Evolutionary conservation across 2,113 vertebrate species (phyloP).

Genomic region (Mormyrus iriodes): DNA sequence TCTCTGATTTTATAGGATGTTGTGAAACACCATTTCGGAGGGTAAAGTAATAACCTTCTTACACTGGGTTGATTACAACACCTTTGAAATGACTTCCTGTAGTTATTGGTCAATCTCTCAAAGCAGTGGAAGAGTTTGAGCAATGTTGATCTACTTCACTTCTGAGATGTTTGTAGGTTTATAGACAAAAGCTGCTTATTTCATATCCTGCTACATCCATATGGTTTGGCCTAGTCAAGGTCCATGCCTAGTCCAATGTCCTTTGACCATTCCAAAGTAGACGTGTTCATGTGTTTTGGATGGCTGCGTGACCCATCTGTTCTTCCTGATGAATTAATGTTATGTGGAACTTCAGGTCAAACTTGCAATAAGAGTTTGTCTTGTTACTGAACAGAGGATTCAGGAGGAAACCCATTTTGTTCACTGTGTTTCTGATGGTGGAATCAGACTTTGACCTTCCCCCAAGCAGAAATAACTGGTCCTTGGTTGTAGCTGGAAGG

Average conservation of each 20-base stretch:
- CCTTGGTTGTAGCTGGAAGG: neutral
- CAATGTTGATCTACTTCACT: neutral
- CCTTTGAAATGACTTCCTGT: neutral
- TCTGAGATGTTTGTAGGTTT: neutral
- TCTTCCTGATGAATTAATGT: neutral
- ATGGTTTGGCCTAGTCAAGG: neutral
- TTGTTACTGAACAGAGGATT: neutral
- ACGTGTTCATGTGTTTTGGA: neutral
- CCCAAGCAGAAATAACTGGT: neutral
- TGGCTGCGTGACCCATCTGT: neutral
- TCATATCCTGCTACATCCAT: neutral
- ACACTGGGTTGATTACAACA: neutral
- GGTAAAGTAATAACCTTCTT: neutral
- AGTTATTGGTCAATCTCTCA: neutral
- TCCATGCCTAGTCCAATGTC: neutral
- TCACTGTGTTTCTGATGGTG: neutral
- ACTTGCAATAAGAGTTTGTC: neutral
- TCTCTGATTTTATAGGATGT: neutral
- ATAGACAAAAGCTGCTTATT: neutral
- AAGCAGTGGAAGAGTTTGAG: neutral
- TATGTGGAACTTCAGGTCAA: neutral
- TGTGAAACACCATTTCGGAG: neutral
- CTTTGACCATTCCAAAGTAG: neutral
- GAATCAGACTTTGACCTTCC: neutral
- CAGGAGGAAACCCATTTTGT: neutral